Conservation (phyloP, 2,888 invertebrate species). For the Mesorhabditis belari region DNA sequence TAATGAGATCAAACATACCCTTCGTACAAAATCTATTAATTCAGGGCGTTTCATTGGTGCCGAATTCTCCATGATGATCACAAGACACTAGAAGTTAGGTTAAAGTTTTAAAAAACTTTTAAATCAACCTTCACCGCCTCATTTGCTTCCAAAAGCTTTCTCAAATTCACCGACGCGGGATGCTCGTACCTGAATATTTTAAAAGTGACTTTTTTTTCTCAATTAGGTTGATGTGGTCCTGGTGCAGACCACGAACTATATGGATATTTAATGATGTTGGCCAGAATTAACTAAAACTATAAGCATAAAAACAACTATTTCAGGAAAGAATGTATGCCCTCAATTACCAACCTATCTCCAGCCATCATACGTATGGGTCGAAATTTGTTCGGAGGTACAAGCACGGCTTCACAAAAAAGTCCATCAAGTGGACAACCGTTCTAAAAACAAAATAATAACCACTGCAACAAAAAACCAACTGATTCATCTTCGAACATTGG, state of each 20-base stretch:
- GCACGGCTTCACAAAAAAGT: constrained; percentile 76
- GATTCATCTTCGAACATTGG: constrained; percentile 40
- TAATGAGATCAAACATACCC: too few species aligned
- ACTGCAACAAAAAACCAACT: background rate
- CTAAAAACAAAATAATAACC: background rate
- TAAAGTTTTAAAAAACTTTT: background rate
- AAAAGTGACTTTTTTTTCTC: too few species aligned
- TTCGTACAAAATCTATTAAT: too few species aligned
- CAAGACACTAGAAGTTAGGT: too few species aligned
- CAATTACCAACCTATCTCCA: background rate
- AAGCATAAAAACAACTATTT: background rate
- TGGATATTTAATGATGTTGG: too few species aligned
- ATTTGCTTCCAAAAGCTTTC: constrained; percentile 44
- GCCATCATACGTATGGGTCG: constrained; percentile 65
- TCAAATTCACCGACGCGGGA: constrained; percentile 44
- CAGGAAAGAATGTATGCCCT: background rate
- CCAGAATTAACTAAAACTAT: too few species aligned
- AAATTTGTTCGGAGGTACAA: constrained; percentile 78
- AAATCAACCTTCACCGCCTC: constrained; percentile 38
- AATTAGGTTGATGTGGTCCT: too few species aligned
- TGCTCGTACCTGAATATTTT: constrained; percentile 34
- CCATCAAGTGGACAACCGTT: constrained; percentile 60
- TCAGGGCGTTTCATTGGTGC: constrained; percentile 32
- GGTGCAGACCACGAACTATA: too few species aligned
- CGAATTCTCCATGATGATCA: constrained; percentile 23